Percentiles rank a stretch among this genome's conserved stretches.
phyloP scores from a whole-genome alignment of 2,888 invertebrate genomes.

The Griposia aprilina region DNA sequence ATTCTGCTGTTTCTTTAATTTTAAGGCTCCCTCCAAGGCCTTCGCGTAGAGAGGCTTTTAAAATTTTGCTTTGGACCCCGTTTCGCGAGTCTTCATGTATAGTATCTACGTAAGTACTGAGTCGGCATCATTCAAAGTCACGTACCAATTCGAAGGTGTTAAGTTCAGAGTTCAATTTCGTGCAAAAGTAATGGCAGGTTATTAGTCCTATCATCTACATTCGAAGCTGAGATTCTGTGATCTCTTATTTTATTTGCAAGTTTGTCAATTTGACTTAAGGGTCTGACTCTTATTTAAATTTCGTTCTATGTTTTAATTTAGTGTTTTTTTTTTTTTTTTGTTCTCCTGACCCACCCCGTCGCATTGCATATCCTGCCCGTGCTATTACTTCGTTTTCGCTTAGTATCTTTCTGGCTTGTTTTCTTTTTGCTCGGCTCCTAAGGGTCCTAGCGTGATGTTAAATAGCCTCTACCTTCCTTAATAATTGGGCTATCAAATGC shows the following conservation, averaged over 20 bases:
- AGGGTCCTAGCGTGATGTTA: too few relatives aligned
- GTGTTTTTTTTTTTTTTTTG: too few relatives aligned
- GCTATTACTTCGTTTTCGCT: too few relatives aligned
- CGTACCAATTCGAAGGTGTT: constrained; percentile 48
- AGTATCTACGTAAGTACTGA: neutral
- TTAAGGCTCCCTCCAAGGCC: neutral
- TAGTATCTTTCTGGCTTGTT: too few relatives aligned
- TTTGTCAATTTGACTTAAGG: neutral
- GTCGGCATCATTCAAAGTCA: constrained; percentile 29
- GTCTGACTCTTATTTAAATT: neutral
- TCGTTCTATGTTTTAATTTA: neutral
- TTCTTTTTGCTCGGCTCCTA: too few relatives aligned
- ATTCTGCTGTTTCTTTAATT: neutral
- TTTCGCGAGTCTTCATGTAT: neutral
- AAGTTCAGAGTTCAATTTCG: constrained; percentile 59
- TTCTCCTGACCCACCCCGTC: too few relatives aligned
- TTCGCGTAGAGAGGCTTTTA: neutral
- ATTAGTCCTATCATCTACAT: constrained; percentile 24
- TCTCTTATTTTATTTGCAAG: constrained; percentile 32
- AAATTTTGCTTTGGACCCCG: neutral
- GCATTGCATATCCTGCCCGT: too few relatives aligned
- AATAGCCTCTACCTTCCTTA: too few relatives aligned
- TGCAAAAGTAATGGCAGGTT: constrained; percentile 49
- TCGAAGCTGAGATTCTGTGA: neutral
- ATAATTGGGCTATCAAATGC: too few relatives aligned